Evolutionary conservation across 2,888 invertebrate genomes (phyloP).

Genomic region (Cryptus armator): DNA sequence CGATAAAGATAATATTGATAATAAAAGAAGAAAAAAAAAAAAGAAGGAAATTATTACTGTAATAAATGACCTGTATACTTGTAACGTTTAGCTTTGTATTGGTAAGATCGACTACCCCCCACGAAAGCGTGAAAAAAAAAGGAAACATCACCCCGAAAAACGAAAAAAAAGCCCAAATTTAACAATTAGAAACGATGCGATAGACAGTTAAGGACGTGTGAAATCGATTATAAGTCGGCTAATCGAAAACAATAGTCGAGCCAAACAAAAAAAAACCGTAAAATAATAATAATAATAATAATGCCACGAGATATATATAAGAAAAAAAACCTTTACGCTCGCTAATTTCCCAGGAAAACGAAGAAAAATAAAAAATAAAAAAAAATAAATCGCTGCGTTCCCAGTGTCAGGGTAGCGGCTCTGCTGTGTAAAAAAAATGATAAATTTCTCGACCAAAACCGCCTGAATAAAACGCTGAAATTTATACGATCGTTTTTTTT

Average conservation of each 20-base stretch:
- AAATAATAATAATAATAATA: conserved; percentile 65
- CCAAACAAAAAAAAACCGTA: conserved; percentile 65
- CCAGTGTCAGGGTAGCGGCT: conserved; percentile 42
- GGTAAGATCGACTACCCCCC: conserved; percentile 82
- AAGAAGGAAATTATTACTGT: conserved; percentile 81
- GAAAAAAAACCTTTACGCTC: conserved; percentile 80
- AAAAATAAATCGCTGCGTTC: conserved; percentile 50
- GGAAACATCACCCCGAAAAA: conserved; percentile 35
- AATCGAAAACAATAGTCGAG: conserved; percentile 62
- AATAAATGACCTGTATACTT: conserved; percentile 84
- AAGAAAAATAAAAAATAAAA: conserved; percentile 31
- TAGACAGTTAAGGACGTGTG: conserved; percentile 12
- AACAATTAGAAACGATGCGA: conserved; percentile 56
- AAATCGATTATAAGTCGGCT: conserved; percentile 57
- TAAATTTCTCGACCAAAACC: conserved; percentile 1
- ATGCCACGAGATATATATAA: conserved; percentile 53
- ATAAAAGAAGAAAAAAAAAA: conserved; percentile 66
- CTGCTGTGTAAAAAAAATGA: conserved; percentile 31
- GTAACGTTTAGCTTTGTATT: conserved; percentile 85
- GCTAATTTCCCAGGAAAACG: conserved; percentile 73
- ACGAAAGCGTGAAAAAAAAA: conserved; percentile 42
- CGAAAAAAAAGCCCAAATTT: conserved; percentile 22
- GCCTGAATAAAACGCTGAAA: conserved; percentile 10
- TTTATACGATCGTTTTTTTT: conserved; percentile 7
- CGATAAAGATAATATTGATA: conserved; percentile 78